Evolutionary conservation across 2,113 vertebrate species (phyloP).

Genomic region (Microtus pennsylvanicus): DNA sequence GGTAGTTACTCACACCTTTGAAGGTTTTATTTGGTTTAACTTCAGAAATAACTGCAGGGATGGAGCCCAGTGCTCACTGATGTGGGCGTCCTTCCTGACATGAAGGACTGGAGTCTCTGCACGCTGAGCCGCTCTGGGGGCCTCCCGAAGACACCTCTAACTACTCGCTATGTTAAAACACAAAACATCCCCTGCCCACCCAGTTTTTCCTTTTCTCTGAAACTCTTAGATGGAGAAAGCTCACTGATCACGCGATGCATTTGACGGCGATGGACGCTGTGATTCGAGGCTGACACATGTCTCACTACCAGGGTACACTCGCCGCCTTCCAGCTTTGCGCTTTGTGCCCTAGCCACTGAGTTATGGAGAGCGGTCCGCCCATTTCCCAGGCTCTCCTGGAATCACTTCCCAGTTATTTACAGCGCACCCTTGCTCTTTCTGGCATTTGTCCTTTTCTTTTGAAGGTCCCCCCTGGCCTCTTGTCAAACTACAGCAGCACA

Average conservation of each 20-base stretch:
- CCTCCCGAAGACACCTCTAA: constrained; percentile 66
- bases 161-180: constrained; percentile 70
- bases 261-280: constrained; percentile 15
- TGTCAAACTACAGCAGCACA: constrained; percentile 53
- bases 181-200: constrained; percentile 56
- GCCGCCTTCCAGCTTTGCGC: not conserved
- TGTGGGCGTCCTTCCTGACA: constrained; percentile 81
- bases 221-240: constrained; percentile 31
- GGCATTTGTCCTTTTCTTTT: constrained; percentile 70
- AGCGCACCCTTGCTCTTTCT: constrained; percentile 36
- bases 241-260: constrained; percentile 22
- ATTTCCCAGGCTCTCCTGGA: constrained; percentile 54
- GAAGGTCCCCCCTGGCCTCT: constrained; percentile 63
- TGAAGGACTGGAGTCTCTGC: constrained; percentile 81
- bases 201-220: constrained; percentile 15
- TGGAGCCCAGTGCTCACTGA: constrained; percentile 78
- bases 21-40: constrained; percentile 86
- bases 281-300: not conserved
- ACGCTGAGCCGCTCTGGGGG: constrained; percentile 75
- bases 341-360: constrained; percentile 13
- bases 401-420: constrained; percentile 62
- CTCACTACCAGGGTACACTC: not conserved
- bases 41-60: constrained; percentile 80
- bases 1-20: constrained; percentile 80
- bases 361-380: constrained; percentile 55